These are phyloP conservation scores for Acromyrmex echinatior DNA, from an alignment of 1,140 invertebrate species.

Conservation along the genomic window DNA sequence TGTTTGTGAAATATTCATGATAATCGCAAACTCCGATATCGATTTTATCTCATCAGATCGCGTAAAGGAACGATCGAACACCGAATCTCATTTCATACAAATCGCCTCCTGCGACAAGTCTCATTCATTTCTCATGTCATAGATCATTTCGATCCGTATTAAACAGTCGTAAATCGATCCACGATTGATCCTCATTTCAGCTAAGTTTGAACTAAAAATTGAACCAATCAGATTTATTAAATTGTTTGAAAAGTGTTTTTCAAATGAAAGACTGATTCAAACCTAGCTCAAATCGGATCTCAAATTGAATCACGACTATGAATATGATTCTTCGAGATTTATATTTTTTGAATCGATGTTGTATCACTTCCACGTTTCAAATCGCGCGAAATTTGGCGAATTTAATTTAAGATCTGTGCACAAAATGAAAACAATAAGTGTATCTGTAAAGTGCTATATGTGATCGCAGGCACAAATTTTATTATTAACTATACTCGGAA, in stretches of 20 bases:
- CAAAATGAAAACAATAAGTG: background rate
- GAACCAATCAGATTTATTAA: no score
- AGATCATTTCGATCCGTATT: background rate
- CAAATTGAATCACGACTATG: no score
- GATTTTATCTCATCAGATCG: constrained; percentile 12
- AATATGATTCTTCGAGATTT: background rate
- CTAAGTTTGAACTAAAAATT: no score
- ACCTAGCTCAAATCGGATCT: no score
- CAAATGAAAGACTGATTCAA: no score
- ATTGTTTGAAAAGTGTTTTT: no score
- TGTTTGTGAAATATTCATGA: background rate
- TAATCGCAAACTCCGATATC: background rate
- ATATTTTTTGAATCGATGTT: constrained; percentile 37
- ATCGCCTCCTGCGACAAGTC: background rate
- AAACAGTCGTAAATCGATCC: no score
- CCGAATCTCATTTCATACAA: background rate
- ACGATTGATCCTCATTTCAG: no score
- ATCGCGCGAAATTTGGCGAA: background rate
- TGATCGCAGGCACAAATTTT: constrained; percentile 1
- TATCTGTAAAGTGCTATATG: background rate
- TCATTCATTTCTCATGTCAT: constrained; percentile 1
- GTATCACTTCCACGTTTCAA: constrained; percentile 2
- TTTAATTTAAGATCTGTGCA: constrained; percentile 33
- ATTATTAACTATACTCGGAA: background rate
- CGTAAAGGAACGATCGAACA: constrained; percentile 8